Percentiles rank a stretch among this genome's conserved stretches.
These are phyloP conservation scores for Cichladusa arquata DNA, from an alignment of 2,113 vertebrate genomes.

Conservation along the genomic window DNA sequence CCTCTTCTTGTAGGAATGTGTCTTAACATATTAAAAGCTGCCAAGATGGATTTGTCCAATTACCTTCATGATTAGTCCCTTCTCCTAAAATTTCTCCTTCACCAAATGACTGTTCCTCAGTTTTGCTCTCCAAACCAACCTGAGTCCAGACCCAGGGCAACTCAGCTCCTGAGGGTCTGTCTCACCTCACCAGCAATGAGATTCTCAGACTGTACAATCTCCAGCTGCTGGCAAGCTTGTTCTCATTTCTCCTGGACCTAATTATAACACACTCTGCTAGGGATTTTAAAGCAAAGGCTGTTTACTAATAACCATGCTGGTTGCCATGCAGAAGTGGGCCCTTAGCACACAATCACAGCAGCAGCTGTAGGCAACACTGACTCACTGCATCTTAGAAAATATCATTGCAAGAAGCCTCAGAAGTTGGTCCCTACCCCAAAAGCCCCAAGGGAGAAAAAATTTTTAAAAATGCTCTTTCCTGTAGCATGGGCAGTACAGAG, in stretches of 20 bases:
- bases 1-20: background rate
- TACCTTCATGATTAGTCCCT: background rate
- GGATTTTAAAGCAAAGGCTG: background rate
- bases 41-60: background rate
- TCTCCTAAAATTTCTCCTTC: background rate
- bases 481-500: background rate
- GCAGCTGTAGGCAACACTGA: slow-evolving; percentile 28
- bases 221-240: background rate
- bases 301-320: background rate
- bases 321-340: background rate
- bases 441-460: background rate
- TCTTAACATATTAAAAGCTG: background rate
- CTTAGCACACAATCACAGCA: background rate
- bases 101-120: background rate
- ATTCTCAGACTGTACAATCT: background rate
- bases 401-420: background rate
- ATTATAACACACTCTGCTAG: background rate
- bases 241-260: background rate
- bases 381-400: background rate
- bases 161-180: background rate
- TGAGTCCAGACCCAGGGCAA: background rate
- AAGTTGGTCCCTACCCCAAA: background rate
- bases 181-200: background rate
- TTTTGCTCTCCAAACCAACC: background rate
- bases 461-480: background rate